Evolutionary conservation across 2,113 vertebrate species (phyloP).

Genomic region (Periophthalmodon schlosseri): DNA sequence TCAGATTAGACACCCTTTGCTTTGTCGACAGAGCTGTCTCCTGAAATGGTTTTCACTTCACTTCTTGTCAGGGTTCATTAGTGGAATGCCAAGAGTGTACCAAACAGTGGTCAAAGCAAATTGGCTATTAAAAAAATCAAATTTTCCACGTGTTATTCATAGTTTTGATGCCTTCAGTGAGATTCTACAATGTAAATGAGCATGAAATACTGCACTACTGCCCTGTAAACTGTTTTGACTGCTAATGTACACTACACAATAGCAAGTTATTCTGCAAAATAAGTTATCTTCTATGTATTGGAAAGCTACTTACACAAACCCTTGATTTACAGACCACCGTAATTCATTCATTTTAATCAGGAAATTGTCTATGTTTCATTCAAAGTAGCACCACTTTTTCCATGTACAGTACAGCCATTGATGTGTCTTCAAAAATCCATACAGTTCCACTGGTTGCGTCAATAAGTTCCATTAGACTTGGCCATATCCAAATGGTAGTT

Average conservation of each 20-base stretch:
- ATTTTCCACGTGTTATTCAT: too few species aligned
- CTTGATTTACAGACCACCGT: background rate
- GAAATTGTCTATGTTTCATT: background rate
- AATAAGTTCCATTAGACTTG: background rate
- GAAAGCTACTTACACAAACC: background rate
- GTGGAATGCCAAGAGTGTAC: too few species aligned
- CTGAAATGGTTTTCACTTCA: too few species aligned
- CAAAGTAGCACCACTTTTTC: background rate
- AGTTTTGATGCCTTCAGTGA: too few species aligned
- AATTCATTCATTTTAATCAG: too few species aligned
- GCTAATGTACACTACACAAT: background rate
- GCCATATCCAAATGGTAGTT: background rate
- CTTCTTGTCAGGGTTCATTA: too few species aligned
- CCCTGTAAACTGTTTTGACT: background rate
- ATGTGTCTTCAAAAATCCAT: conserved; percentile 3
- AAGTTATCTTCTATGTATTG: background rate
- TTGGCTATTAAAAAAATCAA: too few species aligned
- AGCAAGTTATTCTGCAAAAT: background rate
- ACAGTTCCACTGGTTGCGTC: background rate
- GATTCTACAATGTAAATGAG: background rate
- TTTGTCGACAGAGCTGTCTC: too few species aligned
- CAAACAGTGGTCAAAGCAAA: too few species aligned
- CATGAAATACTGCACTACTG: background rate
- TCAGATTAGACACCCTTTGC: too few species aligned
- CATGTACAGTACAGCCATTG: background rate